Evolutionary conservation across 2,888 invertebrate genomes (phyloP), one percentile per base, ranked within the genome.

Genomic region (Leucophenga maculata): DNA sequence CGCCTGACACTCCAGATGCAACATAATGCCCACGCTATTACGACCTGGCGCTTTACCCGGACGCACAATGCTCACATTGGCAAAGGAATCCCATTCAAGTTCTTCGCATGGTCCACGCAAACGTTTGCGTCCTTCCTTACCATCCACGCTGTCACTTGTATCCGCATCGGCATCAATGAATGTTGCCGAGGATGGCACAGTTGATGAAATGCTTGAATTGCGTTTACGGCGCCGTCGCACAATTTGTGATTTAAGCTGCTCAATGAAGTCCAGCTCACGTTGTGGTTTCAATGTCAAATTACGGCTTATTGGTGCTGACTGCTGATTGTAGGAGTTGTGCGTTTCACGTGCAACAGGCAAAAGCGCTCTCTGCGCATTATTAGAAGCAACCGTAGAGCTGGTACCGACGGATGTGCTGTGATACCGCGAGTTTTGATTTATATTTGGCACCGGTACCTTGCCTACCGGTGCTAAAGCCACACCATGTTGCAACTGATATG

Each of bases 21-120:
- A 91, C 60, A 94, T 91, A 0, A 94, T 94, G 0, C 95, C 95
- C 65, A 94, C 92, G 74, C 94, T 93, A 85, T 92, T 94, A 6
- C 93, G 92, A 14, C 92, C 91, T 69, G 92, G 92, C 80, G 93
- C 93, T 48, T 93, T 90, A 20, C 94, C 94, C 69, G 91, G 91
- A 76, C 93, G 92, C 1, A 95, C 90, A 54, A 94, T 91, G 74
- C 94, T 93, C 14, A 94, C 90, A 74, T 87, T 87, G 22, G 83
- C 82, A 72, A 87, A 84, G 9, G 84, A 82, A 52, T 87, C 86
- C 85, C 86, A 85, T 3, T 85, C 83, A 2, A 87, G 77, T 44
- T 87, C 87, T 74, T 93, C 93, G 78, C 95, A 95, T 0, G 94
- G 93, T 50, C 91, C 91, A 67, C 92, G 82, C 3, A 85, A 57